Conservation (phyloP, 1,140 invertebrate species). For the Wasmannia auropunctata region DNA sequence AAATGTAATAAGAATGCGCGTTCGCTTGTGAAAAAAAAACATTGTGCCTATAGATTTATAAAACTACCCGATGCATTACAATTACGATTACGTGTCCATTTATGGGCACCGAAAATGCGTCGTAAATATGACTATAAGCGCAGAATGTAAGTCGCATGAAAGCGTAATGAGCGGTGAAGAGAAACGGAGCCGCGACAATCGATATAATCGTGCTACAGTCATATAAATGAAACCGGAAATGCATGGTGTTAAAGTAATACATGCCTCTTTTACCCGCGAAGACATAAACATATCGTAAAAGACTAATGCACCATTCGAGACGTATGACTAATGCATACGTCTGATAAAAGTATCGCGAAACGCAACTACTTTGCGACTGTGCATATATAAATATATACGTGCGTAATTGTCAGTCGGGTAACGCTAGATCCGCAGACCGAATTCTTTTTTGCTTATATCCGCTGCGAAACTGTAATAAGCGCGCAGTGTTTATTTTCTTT, state of each 20-base stretch:
- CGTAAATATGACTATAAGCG: conserved; percentile 22
- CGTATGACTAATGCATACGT: neutral
- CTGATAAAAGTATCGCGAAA: neutral
- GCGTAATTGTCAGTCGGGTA: neutral
- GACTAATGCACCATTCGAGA: neutral
- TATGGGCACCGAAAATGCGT: neutral
- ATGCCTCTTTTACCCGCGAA: neutral
- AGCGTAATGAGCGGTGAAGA: conserved; percentile 15
- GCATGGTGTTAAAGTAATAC: neutral
- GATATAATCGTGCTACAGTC: conserved; percentile 25
- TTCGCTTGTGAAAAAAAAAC: neutral
- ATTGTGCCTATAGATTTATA: neutral
- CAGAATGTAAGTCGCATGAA: conserved; percentile 21
- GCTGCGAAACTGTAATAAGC: neutral
- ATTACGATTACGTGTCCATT: neutral
- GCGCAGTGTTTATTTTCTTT: neutral
- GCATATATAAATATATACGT: neutral
- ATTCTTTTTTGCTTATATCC: neutral
- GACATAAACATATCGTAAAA: neutral
- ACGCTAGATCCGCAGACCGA: neutral
- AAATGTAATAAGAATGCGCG: neutral
- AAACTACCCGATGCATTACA: neutral
- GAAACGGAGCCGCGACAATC: conserved; percentile 17
- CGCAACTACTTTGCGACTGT: neutral
- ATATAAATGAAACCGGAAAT: neutral